These are phyloP conservation scores for Sinopyrophorus schimmeli DNA, from an alignment of 2,888 invertebrate species.

Conservation along the genomic window DNA sequence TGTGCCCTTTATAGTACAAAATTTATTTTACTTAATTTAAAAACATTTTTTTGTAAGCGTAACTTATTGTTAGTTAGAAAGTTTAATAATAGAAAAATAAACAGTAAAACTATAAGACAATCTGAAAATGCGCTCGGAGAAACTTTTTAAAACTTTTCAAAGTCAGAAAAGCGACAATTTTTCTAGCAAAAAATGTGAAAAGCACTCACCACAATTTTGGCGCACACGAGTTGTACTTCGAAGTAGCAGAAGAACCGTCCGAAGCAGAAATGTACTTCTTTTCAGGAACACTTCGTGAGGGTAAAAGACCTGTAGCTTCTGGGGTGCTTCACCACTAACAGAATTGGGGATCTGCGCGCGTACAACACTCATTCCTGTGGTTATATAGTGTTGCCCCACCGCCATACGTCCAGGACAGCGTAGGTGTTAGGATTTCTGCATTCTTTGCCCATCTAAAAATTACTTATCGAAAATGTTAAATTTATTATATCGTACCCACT, in stretches of 20 bases:
- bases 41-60: too few species aligned
- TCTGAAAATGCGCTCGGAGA: neutral
- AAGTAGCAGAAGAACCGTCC: constrained; percentile 1
- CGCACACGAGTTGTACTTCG: constrained; percentile 8
- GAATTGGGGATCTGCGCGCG: constrained; percentile 35
- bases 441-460: constrained; percentile 11
- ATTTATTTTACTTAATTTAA: too few species aligned
- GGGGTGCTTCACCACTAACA: constrained; percentile 34
- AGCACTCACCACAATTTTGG: constrained; percentile 19
- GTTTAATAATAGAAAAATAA: neutral
- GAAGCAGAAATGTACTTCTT: constrained; percentile 2
- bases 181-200: constrained; percentile 6
- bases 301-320: constrained; percentile 32
- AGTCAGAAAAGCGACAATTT: neutral
- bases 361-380: constrained; percentile 34
- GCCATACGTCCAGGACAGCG: constrained; percentile 30
- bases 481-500: neutral
- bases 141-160: neutral
- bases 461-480: constrained; percentile 8
- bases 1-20: too few species aligned
- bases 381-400: constrained; percentile 36
- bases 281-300: constrained; percentile 22
- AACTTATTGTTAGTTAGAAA: neutral
- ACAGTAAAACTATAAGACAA: neutral
- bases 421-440: constrained; percentile 30